Conservation (phyloP, 2,888 invertebrate genomes). For the Leptogaster cylindrica region DNA sequence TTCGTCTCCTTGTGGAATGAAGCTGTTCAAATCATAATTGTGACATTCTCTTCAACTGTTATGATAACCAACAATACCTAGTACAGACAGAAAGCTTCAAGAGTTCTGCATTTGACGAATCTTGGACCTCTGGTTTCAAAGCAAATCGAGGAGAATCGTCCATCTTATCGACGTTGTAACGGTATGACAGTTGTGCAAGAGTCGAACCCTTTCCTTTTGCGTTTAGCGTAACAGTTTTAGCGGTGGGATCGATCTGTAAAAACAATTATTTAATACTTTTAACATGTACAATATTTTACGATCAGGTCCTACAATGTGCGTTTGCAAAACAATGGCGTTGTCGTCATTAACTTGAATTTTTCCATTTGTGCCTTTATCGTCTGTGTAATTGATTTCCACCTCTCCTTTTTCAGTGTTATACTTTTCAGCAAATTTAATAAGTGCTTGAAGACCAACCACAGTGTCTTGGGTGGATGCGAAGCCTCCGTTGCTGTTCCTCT, state of each 20-base stretch:
- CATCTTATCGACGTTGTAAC: constrained; percentile 84
- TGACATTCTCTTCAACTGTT: too few relatives aligned
- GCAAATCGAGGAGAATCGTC: constrained; percentile 87
- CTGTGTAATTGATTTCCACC: constrained; percentile 54
- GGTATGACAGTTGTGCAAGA: constrained; percentile 77
- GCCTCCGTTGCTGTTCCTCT: constrained; percentile 72
- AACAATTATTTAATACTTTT: too few relatives aligned
- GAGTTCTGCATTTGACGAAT: constrained; percentile 72
- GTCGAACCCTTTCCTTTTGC: constrained; percentile 84
- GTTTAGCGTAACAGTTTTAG: constrained; percentile 72
- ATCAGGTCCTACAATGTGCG: constrained; percentile 76
- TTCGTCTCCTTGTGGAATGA: constrained; percentile 66
- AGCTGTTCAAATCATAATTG: too few relatives aligned
- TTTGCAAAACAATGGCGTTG: constrained; percentile 83
- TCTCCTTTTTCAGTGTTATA: constrained; percentile 58
- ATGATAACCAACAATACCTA: constrained; percentile 65
- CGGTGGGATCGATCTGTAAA: constrained; percentile 56
- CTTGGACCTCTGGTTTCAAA: constrained; percentile 84
- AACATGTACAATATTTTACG: too few relatives aligned
- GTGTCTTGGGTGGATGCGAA: constrained; percentile 82
- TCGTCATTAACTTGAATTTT: constrained; percentile 68
- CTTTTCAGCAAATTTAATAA: constrained; percentile 70
- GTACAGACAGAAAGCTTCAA: constrained; percentile 79
- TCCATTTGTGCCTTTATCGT: constrained; percentile 50
- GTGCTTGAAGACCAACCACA: constrained; percentile 74